Conservation (phyloP, 2,888 invertebrate species). For the Rosalia funebris region DNA sequence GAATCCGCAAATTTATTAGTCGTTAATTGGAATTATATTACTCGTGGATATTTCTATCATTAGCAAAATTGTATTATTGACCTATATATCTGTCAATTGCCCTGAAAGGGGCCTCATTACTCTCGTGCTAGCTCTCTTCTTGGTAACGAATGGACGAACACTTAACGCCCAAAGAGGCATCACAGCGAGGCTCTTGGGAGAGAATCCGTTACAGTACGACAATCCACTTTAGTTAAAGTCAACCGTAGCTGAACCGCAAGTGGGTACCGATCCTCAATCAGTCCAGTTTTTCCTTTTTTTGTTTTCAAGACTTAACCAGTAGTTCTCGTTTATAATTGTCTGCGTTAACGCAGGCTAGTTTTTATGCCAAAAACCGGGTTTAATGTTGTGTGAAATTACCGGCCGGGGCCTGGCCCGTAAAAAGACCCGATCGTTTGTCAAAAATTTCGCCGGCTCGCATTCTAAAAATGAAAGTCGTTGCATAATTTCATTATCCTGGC, state of each 20-base stretch:
- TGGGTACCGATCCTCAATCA: background rate
- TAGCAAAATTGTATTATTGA: too few relatives aligned
- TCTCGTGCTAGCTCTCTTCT: too few relatives aligned
- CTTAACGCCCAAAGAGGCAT: background rate
- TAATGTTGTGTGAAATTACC: background rate
- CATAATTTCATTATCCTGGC: background rate
- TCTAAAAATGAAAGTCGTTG: conserved; percentile 8
- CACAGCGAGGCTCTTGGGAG: conserved; percentile 10
- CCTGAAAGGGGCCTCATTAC: too few relatives aligned
- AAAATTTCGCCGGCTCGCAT: background rate
- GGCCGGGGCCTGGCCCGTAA: background rate
- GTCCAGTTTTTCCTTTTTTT: background rate
- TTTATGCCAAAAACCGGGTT: background rate
- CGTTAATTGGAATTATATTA: too few relatives aligned
- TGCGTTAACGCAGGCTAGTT: background rate
- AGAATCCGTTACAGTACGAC: conserved; percentile 5
- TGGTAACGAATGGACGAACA: too few relatives aligned
- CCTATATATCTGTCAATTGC: too few relatives aligned
- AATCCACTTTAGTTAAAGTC: background rate
- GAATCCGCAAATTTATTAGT: too few relatives aligned
- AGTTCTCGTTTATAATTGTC: background rate
- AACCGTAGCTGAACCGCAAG: background rate
- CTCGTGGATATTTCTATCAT: too few relatives aligned
- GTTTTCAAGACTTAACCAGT: background rate
- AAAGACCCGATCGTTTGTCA: background rate